These are phyloP conservation scores for Megalops cyprinoides DNA, from an alignment of 2,797 vertebrate genomes.

Conservation along the genomic window DNA sequence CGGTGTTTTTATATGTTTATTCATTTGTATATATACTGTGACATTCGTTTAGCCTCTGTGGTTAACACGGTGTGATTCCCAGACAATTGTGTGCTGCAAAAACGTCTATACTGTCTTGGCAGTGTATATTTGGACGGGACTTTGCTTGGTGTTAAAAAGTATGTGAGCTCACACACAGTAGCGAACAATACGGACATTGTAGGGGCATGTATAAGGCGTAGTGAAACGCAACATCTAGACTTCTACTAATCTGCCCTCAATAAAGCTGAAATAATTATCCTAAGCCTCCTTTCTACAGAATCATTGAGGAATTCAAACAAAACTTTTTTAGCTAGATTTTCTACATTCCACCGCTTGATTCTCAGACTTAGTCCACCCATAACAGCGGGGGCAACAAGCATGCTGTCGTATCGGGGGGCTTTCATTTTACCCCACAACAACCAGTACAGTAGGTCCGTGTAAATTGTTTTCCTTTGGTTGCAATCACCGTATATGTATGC, in stretches of 20 bases:
- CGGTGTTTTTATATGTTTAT: slow-evolving; percentile 11
- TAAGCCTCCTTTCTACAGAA: slow-evolving; percentile 95
- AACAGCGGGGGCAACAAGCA: slow-evolving; percentile 68
- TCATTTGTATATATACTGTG: slow-evolving; percentile 54
- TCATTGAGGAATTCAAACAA: slow-evolving; percentile 96
- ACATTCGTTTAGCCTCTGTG: slow-evolving; percentile 81
- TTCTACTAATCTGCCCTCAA: slow-evolving; percentile 92
- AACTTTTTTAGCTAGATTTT: slow-evolving; percentile 81
- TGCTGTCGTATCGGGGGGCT: slow-evolving; percentile 49
- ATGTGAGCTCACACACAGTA: slow-evolving; percentile 85
- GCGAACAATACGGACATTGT: slow-evolving; percentile 93
- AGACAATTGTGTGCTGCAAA: slow-evolving; percentile 86
- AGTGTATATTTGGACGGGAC: slow-evolving; percentile 91
- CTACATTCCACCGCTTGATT: slow-evolving; percentile 87
- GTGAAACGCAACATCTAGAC: slow-evolving; percentile 84
- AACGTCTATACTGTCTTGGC: slow-evolving; percentile 80
- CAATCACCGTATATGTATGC: neutral
- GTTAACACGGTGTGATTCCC: slow-evolving; percentile 91
- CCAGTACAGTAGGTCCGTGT: neutral
- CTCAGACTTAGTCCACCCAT: slow-evolving; percentile 52
- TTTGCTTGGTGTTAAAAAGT: slow-evolving; percentile 91
- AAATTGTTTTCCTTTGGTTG: neutral
- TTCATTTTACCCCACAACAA: neutral
- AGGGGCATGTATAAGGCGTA: slow-evolving; percentile 84
- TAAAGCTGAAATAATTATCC: slow-evolving; percentile 97